These are phyloP conservation scores for Hormaphis cornu DNA, from an alignment of 1,140 invertebrate genomes.

Conservation along the genomic window DNA sequence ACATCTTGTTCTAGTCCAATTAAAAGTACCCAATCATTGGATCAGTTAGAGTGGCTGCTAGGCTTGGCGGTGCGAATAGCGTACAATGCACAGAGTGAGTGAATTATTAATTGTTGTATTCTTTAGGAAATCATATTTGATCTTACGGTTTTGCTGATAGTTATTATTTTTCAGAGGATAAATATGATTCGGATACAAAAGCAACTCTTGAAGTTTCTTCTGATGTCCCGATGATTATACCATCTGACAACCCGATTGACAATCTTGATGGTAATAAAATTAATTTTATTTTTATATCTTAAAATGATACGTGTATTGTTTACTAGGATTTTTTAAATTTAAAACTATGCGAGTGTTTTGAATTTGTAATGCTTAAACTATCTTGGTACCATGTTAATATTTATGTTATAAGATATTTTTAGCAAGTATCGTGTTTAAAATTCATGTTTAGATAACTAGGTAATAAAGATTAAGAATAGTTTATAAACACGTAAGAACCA, in stretches of 20 bases:
- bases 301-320: no score
- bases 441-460: no score
- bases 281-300: no score
- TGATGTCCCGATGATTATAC: slow-evolving; percentile 16
- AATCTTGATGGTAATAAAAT: slow-evolving; percentile 2
- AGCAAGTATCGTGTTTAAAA: no score
- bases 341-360: no score
- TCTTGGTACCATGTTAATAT: no score
- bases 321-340: no score
- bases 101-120: background rate
- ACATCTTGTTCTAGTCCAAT: background rate
- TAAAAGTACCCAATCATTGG: background rate
- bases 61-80: background rate
- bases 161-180: background rate
- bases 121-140: background rate
- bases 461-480: no score
- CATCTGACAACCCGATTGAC: slow-evolving; percentile 16
- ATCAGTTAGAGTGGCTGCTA: slow-evolving; percentile 19
- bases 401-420: no score
- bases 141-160: background rate
- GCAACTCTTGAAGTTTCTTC: background rate
- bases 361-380: no score
- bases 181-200: slow-evolving; percentile 16
- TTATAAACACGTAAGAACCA: no score
- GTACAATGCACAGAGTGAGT: slow-evolving; percentile 18